Base-by-base conservation (phyloP, 35 echinoderm and acorn worm genomes). In the Ophioderma brevispina region DNA sequence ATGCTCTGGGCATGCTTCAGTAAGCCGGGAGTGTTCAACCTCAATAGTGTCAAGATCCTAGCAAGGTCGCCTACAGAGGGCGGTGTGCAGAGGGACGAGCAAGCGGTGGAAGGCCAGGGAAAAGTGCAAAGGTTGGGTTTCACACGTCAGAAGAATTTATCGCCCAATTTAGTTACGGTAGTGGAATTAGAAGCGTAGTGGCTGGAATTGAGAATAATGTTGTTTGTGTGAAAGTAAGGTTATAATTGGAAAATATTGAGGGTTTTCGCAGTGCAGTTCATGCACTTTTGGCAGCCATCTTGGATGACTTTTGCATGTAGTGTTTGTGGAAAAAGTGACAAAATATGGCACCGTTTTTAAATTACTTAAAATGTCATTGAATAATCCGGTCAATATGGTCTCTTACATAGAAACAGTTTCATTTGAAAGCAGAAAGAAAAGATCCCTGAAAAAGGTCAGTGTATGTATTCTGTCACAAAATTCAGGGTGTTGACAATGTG, bases 11-110 rank as follows among this genome's bases (percentile, higher is more conserved):
- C 97, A 40, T 95, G 93, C 84, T 95, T 95, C 33, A 92, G 87
- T 33, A 78, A 86, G 3, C 93, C 93, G n/a, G 97, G 97, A 31
- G 93, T 99, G 11, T 99, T 87, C 76, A 95, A 99, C 83, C 87
- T 99, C 1, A 95, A 82, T 76, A 89, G 91, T 81, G 90, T 95
- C 84, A 92, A 81, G 35, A 82, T 97, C 41, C 63, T 80, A 33
- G 91, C 89, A 4, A 81, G 83, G 83, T 59, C 83, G 6, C 49
- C 46, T 0, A 31, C 56, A 83, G 75, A 84, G 63, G 40, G 59
- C 33, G 83, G 37, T 64, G 33, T 55, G 21, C 32, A 84, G 1
- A 31, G 30, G 37, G 50, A 64, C 13, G 35, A 40, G 52, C 38
- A 79, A 80, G 40, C 15, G 4, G 15, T 13, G 1, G 23, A 8